Conservation (phyloP, 2,888 invertebrate genomes). For the Kryphioiulus occultus region DNA sequence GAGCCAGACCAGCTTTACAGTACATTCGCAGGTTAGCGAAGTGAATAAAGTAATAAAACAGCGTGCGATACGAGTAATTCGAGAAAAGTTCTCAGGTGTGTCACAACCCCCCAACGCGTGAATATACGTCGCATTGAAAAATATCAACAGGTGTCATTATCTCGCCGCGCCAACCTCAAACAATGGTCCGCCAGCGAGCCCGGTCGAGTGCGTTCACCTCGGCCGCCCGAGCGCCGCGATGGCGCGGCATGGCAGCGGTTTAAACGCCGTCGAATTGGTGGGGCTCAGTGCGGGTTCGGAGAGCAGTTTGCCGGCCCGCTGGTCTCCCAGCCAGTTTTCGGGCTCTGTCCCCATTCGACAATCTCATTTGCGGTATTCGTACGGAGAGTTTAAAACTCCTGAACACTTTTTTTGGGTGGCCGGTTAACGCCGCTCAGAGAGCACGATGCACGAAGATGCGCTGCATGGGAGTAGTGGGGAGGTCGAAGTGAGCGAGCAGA, state of each 20-base stretch:
- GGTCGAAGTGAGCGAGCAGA: background rate
- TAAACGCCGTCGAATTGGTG: background rate
- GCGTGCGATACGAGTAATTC: background rate
- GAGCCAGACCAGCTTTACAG: too few species aligned
- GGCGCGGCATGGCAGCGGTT: background rate
- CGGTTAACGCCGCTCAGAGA: background rate
- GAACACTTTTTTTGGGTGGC: background rate
- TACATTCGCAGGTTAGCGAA: too few species aligned
- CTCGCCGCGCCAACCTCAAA: background rate
- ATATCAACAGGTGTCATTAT: slow-evolving; percentile 9
- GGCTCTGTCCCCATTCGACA: background rate
- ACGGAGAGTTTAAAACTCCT: background rate
- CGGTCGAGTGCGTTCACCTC: background rate
- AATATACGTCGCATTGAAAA: background rate
- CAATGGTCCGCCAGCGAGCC: background rate
- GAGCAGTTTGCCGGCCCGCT: background rate
- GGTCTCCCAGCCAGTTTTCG: background rate
- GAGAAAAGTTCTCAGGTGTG: background rate
- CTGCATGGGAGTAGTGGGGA: background rate
- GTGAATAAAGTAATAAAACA: background rate
- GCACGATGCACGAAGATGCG: background rate
- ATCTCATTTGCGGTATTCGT: background rate
- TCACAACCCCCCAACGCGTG: background rate
- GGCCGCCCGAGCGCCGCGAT: background rate
- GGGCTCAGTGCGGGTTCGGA: background rate